Conservation (phyloP, 2,797 vertebrate genomes). For the Hozukius guyotensis region DNA sequence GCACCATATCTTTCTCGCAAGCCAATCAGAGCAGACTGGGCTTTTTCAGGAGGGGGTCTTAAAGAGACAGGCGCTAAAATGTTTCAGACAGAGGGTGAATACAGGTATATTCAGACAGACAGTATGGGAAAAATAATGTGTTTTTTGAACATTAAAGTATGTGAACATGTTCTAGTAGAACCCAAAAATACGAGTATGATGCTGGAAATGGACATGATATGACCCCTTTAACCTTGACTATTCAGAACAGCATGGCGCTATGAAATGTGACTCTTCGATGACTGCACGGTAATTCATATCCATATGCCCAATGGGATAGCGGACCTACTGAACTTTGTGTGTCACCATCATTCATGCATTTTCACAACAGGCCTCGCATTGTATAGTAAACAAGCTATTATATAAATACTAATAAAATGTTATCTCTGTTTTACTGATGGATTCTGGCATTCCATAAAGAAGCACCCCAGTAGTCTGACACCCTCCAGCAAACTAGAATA, state of each 20-base stretch:
- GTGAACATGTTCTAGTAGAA: not conserved
- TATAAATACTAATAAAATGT: conserved; percentile 16
- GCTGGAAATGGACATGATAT: not conserved
- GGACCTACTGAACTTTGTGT: conserved; percentile 12
- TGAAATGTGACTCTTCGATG: conserved; percentile 36
- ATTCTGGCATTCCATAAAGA: conserved; percentile 26
- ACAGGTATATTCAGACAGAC: not conserved
- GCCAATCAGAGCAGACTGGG: not conserved
- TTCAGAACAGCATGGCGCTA: conserved; percentile 9
- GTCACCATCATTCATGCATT: conserved; percentile 4
- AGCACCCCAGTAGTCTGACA: not conserved
- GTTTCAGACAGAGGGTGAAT: not conserved
- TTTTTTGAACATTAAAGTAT: not conserved
- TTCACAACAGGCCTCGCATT: conserved; percentile 33
- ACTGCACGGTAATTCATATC: conserved; percentile 14
- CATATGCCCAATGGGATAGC: not conserved
- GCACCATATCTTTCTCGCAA: not conserved
- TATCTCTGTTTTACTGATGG: conserved; percentile 41
- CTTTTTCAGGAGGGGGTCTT: not conserved
- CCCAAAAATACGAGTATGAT: not conserved
- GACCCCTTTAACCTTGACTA: not conserved
- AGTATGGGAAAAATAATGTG: not conserved
- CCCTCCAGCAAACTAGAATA: conserved; percentile 32
- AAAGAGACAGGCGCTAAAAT: not conserved
- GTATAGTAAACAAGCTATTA: conserved; percentile 44